phyloP scores from a whole-genome alignment of 2,888 invertebrate genomes.

The Caenorhabditis sp. region DNA sequence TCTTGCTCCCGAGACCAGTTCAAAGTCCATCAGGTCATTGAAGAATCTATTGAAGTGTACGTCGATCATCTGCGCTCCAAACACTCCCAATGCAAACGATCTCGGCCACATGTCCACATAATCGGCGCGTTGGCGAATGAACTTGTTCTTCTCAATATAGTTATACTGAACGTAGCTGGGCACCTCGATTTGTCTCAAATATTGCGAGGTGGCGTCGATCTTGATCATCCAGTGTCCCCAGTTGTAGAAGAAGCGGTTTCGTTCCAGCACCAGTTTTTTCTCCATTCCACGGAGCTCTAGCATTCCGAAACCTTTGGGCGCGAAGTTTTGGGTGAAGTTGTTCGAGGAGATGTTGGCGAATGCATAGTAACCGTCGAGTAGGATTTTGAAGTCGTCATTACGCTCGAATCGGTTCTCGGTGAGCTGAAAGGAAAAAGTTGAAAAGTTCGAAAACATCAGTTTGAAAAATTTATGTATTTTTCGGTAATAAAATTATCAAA shows the following conservation, averaged over 20 bases:
- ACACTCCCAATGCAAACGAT: conserved; percentile 92
- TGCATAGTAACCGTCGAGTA: conserved; percentile 95
- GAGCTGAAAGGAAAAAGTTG: conserved; percentile 75
- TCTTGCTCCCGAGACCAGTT: conserved; percentile 89
- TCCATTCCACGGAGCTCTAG: conserved; percentile 90
- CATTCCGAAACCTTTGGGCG: conserved; percentile 88
- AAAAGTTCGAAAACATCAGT: too few species aligned
- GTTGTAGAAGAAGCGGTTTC: conserved; percentile 81
- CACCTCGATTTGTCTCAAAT: conserved; percentile 64
- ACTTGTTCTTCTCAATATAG: conserved; percentile 79
- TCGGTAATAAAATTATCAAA: too few species aligned
- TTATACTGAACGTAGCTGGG: conserved; percentile 81
- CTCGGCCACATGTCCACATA: conserved; percentile 85
- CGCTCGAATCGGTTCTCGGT: conserved; percentile 87
- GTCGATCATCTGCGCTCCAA: conserved; percentile 92
- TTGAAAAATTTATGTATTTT: too few species aligned
- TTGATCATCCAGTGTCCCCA: conserved; percentile 82
- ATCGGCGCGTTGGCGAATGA: conserved; percentile 72
- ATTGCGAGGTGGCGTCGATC: conserved; percentile 77
- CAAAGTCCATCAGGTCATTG: conserved; percentile 89
- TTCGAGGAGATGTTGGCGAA: conserved; percentile 92
- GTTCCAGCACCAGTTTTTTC: conserved; percentile 91
- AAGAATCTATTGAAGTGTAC: conserved; percentile 93
- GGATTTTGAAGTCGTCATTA: conserved; percentile 91
- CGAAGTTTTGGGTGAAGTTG: conserved; percentile 91